A percentile compares a stretch with the other conserved stretches of the same genome.
phyloP scores from a whole-genome alignment of 2,797 vertebrate species.

The Denticeps clupeoides region DNA sequence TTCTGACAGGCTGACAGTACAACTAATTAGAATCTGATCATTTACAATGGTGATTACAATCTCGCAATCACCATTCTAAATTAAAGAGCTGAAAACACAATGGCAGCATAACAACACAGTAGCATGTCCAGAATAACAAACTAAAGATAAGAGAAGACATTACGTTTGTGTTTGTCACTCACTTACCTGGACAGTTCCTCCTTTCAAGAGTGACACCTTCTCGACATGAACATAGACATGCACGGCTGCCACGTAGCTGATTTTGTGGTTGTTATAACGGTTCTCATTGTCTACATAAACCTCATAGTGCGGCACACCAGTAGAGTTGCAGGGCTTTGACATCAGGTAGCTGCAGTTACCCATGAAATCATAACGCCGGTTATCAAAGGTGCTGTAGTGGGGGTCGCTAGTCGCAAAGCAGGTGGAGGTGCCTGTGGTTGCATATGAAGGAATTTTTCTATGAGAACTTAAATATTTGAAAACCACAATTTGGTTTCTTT shows the following conservation, averaged over 20 bases:
- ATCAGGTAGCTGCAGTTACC: slow-evolving; percentile 68
- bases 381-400: slow-evolving; percentile 66
- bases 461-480: too few relatives aligned
- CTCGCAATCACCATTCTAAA: too few relatives aligned
- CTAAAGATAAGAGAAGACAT: too few relatives aligned
- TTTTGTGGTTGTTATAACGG: slow-evolving; percentile 46
- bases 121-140: too few relatives aligned
- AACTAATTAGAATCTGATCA: too few relatives aligned
- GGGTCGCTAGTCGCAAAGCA: slow-evolving; percentile 57
- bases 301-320: slow-evolving; percentile 46
- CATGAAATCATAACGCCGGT: slow-evolving; percentile 57
- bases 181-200: slow-evolving; percentile 54
- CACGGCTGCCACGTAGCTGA: slow-evolving; percentile 60
- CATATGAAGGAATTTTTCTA: too few relatives aligned
- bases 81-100: too few relatives aligned
- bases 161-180: neutral
- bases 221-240: slow-evolving; percentile 47
- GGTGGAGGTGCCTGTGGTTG: slow-evolving; percentile 42
- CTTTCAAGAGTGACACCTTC: slow-evolving; percentile 61
- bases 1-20: too few relatives aligned
- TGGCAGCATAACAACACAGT: too few relatives aligned
- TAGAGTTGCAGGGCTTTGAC: slow-evolving; percentile 51
- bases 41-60: too few relatives aligned
- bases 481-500: slow-evolving; percentile 2
- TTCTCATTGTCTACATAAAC: slow-evolving; percentile 62